These are phyloP conservation scores for Cladopsammia gracilis DNA, from an alignment of 64 coral and sea anemone genomes.

Conservation along the genomic window DNA sequence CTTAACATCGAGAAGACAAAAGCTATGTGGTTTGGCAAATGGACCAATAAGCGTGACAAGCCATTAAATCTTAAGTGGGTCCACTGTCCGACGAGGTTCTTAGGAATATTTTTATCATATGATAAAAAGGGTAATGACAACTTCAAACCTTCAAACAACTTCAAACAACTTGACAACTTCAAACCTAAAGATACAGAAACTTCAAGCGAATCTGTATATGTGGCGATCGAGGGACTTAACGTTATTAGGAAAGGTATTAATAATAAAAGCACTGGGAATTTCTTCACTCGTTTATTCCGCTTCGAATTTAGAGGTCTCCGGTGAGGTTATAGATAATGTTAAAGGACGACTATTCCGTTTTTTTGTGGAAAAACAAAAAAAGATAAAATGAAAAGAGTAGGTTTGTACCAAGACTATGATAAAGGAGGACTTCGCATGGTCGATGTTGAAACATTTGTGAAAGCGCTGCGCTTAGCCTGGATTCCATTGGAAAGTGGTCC, in stretches of 20 bases:
- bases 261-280: background rate
- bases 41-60: background rate
- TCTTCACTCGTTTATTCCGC: conserved; percentile 8
- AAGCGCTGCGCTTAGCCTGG: too few species aligned
- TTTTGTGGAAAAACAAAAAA: background rate
- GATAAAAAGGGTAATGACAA: background rate
- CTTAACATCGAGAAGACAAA: background rate
- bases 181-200: background rate
- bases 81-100: background rate
- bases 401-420: too few species aligned
- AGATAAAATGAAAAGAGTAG: too few species aligned
- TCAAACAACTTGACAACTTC: too few species aligned
- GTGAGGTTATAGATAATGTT: background rate
- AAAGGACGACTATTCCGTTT: background rate
- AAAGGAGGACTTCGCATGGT: too few species aligned
- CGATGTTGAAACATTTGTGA: too few species aligned
- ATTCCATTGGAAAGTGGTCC: background rate
- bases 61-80: conserved; percentile 13
- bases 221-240: background rate
- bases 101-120: background rate
- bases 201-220: too few species aligned
- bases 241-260: conserved; percentile 11
- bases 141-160: too few species aligned
- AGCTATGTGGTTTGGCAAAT: background rate
- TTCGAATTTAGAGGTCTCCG: background rate